Percentiles rank a stretch among this genome's conserved stretches.
phyloP scores from a whole-genome alignment of 2,888 invertebrate genomes.

The Polydesmus complanatus region DNA sequence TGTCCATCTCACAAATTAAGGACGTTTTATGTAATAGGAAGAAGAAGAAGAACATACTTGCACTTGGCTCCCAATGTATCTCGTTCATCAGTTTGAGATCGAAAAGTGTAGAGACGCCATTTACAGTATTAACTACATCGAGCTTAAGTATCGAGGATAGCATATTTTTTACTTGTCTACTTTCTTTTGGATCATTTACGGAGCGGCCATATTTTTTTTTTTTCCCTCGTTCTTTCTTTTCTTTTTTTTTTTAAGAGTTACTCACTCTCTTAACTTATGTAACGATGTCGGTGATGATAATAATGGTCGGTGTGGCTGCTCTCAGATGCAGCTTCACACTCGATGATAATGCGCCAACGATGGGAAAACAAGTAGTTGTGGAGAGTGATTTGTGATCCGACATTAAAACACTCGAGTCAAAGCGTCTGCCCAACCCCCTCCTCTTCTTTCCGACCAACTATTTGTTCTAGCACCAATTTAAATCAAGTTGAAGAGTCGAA shows the following conservation, averaged over 20 bases:
- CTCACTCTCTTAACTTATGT: background rate
- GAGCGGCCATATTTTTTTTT: constrained; percentile 12
- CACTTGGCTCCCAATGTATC: too few relatives aligned
- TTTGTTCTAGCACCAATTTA: too few relatives aligned
- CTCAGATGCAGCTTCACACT: background rate
- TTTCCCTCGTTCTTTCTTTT: constrained; percentile 1
- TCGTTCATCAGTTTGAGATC: too few relatives aligned
- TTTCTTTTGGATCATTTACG: background rate
- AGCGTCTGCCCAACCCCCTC: constrained; percentile 3
- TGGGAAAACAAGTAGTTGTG: constrained; percentile 14
- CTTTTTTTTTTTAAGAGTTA: background rate
- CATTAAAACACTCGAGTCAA: constrained; percentile 15
- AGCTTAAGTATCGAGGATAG: too few relatives aligned
- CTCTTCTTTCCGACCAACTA: too few relatives aligned
- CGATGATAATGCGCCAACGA: constrained; percentile 15
- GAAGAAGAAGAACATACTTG: too few relatives aligned
- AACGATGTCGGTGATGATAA: background rate
- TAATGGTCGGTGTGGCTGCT: background rate
- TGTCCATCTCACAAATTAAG: too few relatives aligned
- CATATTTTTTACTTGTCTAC: too few relatives aligned
- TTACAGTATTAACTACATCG: too few relatives aligned
- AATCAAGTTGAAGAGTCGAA: too few relatives aligned
- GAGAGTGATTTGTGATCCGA: constrained; percentile 15
- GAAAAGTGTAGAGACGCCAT: too few relatives aligned
- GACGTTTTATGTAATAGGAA: too few relatives aligned